Base-by-base conservation (phyloP, 2,888 invertebrate species). In the Ophion ventricosus region DNA sequence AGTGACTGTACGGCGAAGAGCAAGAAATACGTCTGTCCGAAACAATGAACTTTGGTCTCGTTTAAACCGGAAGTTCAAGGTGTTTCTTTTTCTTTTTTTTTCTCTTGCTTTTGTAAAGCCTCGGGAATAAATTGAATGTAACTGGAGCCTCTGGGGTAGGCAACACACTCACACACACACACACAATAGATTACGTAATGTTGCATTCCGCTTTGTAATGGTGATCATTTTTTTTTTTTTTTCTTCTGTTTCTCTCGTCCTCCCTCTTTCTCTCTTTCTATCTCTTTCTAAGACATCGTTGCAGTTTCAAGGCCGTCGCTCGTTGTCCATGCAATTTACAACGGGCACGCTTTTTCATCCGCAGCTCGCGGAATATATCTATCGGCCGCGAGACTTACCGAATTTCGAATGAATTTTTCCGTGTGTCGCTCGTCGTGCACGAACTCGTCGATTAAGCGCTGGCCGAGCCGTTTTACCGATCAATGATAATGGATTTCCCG, bases 201-300 rank as follows among this genome's bases (percentile, higher is more conserved):
- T 70, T 56, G 67, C 70, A 83, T 87, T 84, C 70, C 80, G 87
- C 87, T 70, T 83, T 83, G 86, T 87, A 87, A 86, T 85, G 81
- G 63, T 80, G 78, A 77, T 67, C 56, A 78, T 67, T 83, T 83
- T 84, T 83, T 82, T 76, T 79, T 43, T 40, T 40, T 54, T 57
- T 26, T 64, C 54, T 23, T 82, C 1, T 61, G 8, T 40, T 43
- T 61, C 63, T 67, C 25, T 35, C 8, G 0, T 8, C 1, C 35
- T 8, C 35, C 0, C 35, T 8, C 35, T 35, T 4, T 35, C 35
- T 35, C 35, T 8, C 8, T 35, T 8, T 35, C 35, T 35, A 5
- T 7, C 8, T 35, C 35, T 35, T 70, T 17, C 35, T 43, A 72
- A 75, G 63, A 23, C 66, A 63, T 40, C 56, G 72, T 43, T 74